Evolutionary conservation across 2,797 vertebrate species (phyloP), one percentile per base, ranked within the genome.

Genomic region (Acanthurus leucopareius): DNA sequence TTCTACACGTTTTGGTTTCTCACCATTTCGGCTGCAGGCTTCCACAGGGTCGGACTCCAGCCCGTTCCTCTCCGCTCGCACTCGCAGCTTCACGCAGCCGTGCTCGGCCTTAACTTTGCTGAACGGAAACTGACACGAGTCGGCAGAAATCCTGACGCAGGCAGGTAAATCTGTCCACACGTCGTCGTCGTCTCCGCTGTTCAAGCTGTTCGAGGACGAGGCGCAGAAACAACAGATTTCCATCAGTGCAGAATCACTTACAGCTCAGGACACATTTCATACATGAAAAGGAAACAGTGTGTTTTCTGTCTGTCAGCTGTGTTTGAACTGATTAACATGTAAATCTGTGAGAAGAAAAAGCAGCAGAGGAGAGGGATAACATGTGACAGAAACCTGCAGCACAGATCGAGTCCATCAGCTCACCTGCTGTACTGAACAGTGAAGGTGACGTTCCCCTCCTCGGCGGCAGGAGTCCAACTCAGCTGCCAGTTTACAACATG

Each of bases 361-460:
- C 9, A 32, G 45, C 2, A 20, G 52, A 54, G 22, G 52, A 54
- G n/a, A 20, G 3, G 49, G n/a, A 20, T 7, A 17, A 44, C 10
- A 44, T 10, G 10, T 3, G 9, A 44, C 42, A 14, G 10, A 11
- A 45, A 45, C 14, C 10, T 45, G 1, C 44, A 45, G 10, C 14
- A 14, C 2, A 11, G 10, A 45, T 40, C 19, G 7, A 49, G 14
- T 2, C 14, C 14, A 47, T 49, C 47, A 32, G 0, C 79, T 83
- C 64, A 91, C 86, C 76, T 58, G 3, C 7, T 6, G 74, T 65
- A 79, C 64, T 81, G 22, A 5, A 85, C 87, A 0, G 56, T 90
- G 79, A 85, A 89, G 35, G 35, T 61, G 16, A 75, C 20, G 0
- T 59, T 5, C 5, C 1, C 17, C 0, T 75, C 53, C 2, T 32